A percentile compares a stretch with the other conserved stretches of the same genome.
phyloP scores from a whole-genome alignment of 2,797 vertebrate species.

The Sorex maritimensis region DNA sequence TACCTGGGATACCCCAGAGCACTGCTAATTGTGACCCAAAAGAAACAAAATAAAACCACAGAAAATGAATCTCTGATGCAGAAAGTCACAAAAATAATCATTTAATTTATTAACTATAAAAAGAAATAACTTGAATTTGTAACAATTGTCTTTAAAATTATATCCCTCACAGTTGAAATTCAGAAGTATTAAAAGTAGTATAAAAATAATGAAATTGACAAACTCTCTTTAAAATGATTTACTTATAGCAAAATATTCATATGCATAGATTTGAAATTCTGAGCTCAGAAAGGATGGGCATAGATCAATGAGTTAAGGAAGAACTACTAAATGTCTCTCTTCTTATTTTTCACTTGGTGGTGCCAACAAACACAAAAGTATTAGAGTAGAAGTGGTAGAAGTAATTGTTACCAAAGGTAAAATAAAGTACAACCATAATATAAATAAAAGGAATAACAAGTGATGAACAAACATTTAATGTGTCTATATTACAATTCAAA shows the following conservation, averaged over 20 bases:
- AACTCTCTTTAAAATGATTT: slow-evolving; percentile 20
- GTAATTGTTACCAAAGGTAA: neutral
- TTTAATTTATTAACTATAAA: no score
- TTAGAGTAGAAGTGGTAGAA: neutral
- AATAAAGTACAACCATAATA: neutral
- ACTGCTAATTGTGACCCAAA: no score
- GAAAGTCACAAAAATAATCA: no score
- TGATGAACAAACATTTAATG: no score
- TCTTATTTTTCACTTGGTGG: neutral
- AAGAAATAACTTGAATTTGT: no score
- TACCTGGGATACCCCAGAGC: no score
- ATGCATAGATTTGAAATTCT: neutral
- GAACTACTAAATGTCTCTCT: no score
- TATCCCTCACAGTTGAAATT: no score
- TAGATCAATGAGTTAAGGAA: neutral
- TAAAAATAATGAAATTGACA: neutral
- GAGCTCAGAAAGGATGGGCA: neutral
- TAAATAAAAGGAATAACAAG: neutral
- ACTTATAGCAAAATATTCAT: neutral
- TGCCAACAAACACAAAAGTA: neutral
- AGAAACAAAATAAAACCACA: no score
- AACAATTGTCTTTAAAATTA: no score
- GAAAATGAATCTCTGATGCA: no score
- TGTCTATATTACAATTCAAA: neutral
- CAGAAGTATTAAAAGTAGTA: no score